These are phyloP conservation scores for Microcebus ravelobensis DNA, from an alignment of 2,113 vertebrate species.

Conservation along the genomic window DNA sequence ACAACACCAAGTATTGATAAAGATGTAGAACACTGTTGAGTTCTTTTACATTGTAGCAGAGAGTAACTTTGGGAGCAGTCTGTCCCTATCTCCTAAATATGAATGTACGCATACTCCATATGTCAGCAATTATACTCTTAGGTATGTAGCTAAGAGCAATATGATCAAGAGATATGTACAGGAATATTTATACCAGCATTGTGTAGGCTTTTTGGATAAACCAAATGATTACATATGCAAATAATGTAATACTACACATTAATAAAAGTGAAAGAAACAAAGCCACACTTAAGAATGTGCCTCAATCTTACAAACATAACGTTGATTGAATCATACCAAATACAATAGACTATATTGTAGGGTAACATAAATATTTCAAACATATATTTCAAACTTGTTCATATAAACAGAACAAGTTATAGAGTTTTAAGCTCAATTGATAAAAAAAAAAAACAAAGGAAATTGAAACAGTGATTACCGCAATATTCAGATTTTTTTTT, in stretches of 20 bases:
- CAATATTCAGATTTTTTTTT: neutral
- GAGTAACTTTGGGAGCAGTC: neutral
- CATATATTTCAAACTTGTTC: no score
- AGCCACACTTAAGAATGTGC: neutral
- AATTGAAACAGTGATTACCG: neutral
- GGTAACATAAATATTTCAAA: neutral
- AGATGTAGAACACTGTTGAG: rapidly evolving
- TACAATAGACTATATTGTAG: neutral
- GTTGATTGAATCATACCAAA: neutral
- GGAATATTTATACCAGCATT: neutral
- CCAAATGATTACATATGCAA: neutral
- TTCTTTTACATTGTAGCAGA: neutral
- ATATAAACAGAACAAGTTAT: neutral
- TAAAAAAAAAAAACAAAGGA: neutral
- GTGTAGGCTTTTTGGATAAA: neutral
- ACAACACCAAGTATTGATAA: neutral
- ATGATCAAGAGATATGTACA: neutral
- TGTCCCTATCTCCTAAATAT: neutral
- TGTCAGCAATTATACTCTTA: neutral
- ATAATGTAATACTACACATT: neutral
- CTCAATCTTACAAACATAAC: neutral
- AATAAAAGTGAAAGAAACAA: neutral
- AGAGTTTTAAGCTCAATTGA: neutral
- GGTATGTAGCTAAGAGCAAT: neutral
- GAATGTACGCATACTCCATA: neutral